Conservation (phyloP, 2,888 invertebrate species). For the Eulithis prunata region DNA sequence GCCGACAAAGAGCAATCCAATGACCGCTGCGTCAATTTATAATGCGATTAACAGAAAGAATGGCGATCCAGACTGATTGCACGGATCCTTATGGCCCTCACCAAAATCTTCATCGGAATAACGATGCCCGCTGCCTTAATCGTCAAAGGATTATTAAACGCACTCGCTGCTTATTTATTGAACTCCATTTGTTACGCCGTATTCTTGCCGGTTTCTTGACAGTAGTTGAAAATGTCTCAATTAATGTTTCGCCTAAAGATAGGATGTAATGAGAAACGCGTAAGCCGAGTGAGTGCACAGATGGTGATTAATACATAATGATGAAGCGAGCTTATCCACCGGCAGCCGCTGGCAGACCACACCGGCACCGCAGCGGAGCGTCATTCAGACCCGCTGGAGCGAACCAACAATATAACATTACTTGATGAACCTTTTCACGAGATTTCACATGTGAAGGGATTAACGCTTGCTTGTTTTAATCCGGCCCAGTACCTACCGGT, state of each 20-base stretch:
- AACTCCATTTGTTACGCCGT: conserved; percentile 62
- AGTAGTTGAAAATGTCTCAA: conserved; percentile 79
- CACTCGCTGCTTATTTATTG: conserved; percentile 63
- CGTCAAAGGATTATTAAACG: conserved; percentile 55
- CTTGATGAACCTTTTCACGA: conserved; percentile 69
- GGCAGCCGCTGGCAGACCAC: conserved; percentile 63
- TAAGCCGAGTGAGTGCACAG: conserved; percentile 78
- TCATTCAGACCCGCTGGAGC: conserved; percentile 52
- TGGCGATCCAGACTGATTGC: conserved; percentile 74
- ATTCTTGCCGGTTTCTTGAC: conserved; percentile 56
- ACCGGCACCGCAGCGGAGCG: conserved; percentile 47
- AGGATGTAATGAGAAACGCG: conserved; percentile 79
- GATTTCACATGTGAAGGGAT: conserved; percentile 76
- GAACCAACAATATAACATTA: conserved; percentile 63
- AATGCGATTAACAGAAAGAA: conserved; percentile 81
- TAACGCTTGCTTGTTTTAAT: conserved; percentile 75
- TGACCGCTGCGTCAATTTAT: conserved; percentile 77
- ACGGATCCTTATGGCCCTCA: conserved; percentile 67
- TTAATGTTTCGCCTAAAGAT: conserved; percentile 82
- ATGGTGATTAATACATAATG: conserved; percentile 72
- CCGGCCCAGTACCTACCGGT: conserved; percentile 56
- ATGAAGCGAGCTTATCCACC: conserved; percentile 73
- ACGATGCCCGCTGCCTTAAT: conserved; percentile 62
- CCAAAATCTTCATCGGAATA: conserved; percentile 65
- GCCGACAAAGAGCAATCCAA: conserved; percentile 75